Evolutionary conservation across 2,797 vertebrate genomes (phyloP).

Genomic region (Eulemur coronatus): DNA sequence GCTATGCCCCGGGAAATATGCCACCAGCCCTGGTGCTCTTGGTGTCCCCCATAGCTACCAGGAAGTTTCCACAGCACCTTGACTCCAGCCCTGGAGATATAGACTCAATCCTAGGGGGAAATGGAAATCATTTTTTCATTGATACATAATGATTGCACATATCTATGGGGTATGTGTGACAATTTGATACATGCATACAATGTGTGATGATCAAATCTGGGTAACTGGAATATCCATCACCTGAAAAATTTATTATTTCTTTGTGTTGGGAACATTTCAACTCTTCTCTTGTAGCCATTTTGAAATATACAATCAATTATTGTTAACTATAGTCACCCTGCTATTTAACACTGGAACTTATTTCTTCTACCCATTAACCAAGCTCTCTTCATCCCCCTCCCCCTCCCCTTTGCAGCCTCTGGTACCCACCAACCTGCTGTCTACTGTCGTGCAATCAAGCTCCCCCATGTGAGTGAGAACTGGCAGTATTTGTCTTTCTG

Average conservation of each 20-base stretch:
- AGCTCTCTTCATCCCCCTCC: background rate
- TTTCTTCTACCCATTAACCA: background rate
- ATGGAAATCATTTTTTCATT: background rate
- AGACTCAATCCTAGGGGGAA: background rate
- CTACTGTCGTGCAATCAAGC: background rate
- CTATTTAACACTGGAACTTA: background rate
- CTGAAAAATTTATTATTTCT: background rate
- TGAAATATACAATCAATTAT: background rate
- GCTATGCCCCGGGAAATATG: background rate
- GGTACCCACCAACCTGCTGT: background rate
- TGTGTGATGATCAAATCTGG: background rate
- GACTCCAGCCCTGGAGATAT: background rate
- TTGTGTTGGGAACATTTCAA: background rate
- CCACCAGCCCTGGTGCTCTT: background rate
- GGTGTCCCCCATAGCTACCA: no score
- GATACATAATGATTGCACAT: background rate
- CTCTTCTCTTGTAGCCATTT: background rate
- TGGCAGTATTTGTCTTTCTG: background rate
- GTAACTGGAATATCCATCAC: background rate
- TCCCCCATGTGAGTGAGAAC: background rate
- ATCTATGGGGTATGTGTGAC: background rate
- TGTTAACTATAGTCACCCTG: background rate
- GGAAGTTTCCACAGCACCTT: background rate
- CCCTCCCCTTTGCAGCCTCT: background rate
- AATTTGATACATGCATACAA: background rate